phyloP scores from a whole-genome alignment of 2,797 vertebrate species.

The Gila robusta region DNA sequence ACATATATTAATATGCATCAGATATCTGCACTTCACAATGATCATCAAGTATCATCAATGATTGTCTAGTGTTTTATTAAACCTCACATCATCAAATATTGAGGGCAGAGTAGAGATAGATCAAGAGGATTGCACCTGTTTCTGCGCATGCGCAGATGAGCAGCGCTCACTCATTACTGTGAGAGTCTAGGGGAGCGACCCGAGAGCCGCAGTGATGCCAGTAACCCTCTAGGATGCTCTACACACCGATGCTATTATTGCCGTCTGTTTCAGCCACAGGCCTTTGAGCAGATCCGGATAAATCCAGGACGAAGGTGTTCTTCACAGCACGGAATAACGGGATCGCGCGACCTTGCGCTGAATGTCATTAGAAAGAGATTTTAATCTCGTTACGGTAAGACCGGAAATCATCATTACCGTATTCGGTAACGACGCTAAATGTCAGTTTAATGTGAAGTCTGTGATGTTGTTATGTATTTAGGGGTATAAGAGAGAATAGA shows the following conservation, averaged over 20 bases:
- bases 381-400: slow-evolving; percentile 76
- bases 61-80: neutral
- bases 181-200: slow-evolving; percentile 44
- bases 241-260: slow-evolving; percentile 30
- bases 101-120: neutral
- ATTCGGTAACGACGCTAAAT: neutral
- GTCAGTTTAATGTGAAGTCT: neutral
- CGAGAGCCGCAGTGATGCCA: slow-evolving; percentile 56
- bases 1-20: too few relatives aligned
- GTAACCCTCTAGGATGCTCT: slow-evolving; percentile 53
- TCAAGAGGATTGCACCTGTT: neutral
- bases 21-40: too few relatives aligned
- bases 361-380: slow-evolving; percentile 72
- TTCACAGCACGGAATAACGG: slow-evolving; percentile 17
- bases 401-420: neutral
- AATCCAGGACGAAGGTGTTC: neutral
- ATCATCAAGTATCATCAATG: too few relatives aligned
- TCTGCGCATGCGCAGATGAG: slow-evolving; percentile 60
- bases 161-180: slow-evolving; percentile 5
- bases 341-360: slow-evolving; percentile 74
- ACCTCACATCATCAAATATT: neutral
- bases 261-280: neutral
- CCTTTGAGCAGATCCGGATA: slow-evolving; percentile 28
- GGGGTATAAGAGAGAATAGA: neutral
- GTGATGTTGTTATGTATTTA: neutral